A percentile compares a stretch with the other conserved stretches of the same genome.
phyloP scores from a whole-genome alignment of 2,797 vertebrate species.

The Bradypodion ventrale region DNA sequence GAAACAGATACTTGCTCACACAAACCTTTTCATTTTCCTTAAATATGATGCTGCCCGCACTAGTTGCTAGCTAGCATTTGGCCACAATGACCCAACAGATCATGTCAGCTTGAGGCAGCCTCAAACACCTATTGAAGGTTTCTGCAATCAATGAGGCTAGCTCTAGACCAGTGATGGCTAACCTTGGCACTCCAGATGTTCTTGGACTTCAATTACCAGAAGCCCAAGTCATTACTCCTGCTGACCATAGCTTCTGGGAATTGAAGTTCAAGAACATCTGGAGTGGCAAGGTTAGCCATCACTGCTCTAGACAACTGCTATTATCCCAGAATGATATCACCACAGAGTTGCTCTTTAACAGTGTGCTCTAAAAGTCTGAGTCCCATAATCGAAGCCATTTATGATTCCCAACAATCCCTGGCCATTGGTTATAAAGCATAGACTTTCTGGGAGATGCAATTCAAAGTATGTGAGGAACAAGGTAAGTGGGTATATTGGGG shows the following conservation, averaged over 20 bases:
- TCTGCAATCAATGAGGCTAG: no score
- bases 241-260: no score
- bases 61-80: slow-evolving; percentile 22
- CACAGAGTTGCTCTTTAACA: background rate
- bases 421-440: background rate
- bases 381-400: background rate
- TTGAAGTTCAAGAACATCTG: no score
- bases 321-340: background rate
- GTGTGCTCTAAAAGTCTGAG: no score
- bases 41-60: slow-evolving; percentile 13
- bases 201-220: no score
- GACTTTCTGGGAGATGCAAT: background rate
- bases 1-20: slow-evolving; percentile 52
- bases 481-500: background rate
- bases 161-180: no score
- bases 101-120: no score
- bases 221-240: no score
- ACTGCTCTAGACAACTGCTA: background rate
- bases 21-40: slow-evolving; percentile 47
- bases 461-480: background rate
- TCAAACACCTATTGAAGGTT: background rate
- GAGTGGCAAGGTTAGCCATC: no score
- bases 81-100: slow-evolving; percentile 23
- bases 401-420: background rate
- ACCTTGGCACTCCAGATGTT: no score